A percentile compares a stretch with the other conserved stretches of the same genome.
Evolutionary conservation across 2,113 vertebrate genomes (phyloP).

Genomic region (Nycticebus coucang): DNA sequence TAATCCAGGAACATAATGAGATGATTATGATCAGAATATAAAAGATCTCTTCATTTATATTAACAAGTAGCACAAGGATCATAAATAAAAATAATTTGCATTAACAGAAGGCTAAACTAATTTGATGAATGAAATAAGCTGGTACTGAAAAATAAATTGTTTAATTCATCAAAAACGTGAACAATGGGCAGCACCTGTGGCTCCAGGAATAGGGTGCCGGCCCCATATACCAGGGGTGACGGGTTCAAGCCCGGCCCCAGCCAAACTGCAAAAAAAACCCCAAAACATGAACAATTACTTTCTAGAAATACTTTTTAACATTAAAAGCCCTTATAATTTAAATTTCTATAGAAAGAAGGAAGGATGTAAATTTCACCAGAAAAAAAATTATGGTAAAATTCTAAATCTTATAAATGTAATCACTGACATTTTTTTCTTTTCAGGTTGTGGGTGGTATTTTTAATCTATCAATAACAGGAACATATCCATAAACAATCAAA

Average conservation of each 20-base stretch:
- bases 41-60: background rate
- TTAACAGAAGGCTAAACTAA: conserved; percentile 33
- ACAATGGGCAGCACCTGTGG: background rate
- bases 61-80: conserved; percentile 28
- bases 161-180: conserved; percentile 27
- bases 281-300: conserved; percentile 1
- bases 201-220: no score
- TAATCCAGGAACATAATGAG: background rate
- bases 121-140: conserved; percentile 34
- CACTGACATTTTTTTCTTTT: background rate
- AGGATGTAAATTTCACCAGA: background rate
- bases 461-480: background rate
- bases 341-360: conserved; percentile 21
- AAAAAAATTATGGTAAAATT: conserved; percentile 2
- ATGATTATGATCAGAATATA: background rate
- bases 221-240: no score
- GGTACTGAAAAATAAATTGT: conserved; percentile 4
- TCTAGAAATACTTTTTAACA: conserved; percentile 37
- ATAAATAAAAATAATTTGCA: conserved; percentile 34
- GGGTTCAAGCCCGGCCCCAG: no score
- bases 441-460: background rate
- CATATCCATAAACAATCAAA: background rate
- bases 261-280: no score
- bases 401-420: background rate
- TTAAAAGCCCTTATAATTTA: conserved; percentile 38